Evolutionary conservation across 2,797 vertebrate genomes (phyloP), one percentile per base, ranked within the genome.

Genomic region (Acanthopagrus latus): DNA sequence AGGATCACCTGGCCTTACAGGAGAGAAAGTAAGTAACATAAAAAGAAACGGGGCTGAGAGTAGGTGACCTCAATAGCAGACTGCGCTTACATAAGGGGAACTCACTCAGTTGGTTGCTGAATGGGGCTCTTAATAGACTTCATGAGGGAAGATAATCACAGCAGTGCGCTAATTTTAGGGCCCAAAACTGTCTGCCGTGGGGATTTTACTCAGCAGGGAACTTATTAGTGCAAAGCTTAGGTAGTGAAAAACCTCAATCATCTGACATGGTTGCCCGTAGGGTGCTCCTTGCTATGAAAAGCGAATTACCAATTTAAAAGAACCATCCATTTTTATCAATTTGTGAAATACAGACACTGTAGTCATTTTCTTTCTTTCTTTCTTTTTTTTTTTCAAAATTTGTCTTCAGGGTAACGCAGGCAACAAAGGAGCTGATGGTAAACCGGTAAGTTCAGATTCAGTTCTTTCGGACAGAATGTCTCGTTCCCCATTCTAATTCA

Each of bases 1-100:
- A 41, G 97, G 97, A 7, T 89, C 92, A 3, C 44, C 87, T 12
- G 97, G 97, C 0, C 60, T 85, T 59, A 94, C 93, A 92, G 98
- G 97, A 81, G 95, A 96, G 66, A 97, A 97, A 95, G 97, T 98
- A 90, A 93, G 90, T 52, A 29, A 76, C 62, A 80, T 13, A 55
- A 82, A 83, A 76, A 74, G 64, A 82, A 85, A 66, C 23, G 27
- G 20, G 16, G 56, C 16, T 44, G 17, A 23, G 76, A 75, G 55
- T 33, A 67, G 64, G 71, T 86, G 83, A 88, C 88, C 82, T 88
- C 74, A 73, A 84, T 86, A 76, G 78, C 64, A 79, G 57, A 63
- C 63, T 20, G 50, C 54, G 75, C 55, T 85, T 79, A 56, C 74
- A 62, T 73, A 75, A 78, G 56, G 66, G 43, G 52, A 87, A 58